phyloP scores from a whole-genome alignment of 92 coral and sea anemone species.

The Meandrina meandrites region DNA sequence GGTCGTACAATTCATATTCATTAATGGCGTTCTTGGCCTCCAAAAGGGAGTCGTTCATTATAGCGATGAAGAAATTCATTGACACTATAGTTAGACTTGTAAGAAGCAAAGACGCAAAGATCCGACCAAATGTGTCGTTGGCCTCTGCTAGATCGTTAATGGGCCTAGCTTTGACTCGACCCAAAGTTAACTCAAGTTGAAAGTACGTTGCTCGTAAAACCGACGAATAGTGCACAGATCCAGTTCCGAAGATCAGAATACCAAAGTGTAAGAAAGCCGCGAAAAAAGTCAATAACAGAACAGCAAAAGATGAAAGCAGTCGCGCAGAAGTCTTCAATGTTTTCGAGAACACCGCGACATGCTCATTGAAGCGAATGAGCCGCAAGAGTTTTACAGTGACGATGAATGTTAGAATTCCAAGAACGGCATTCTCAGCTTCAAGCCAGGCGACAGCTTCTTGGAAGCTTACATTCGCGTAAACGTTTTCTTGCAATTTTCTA shows the following conservation, averaged over 20 bases:
- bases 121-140: slow-evolving; percentile 55
- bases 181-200: slow-evolving; percentile 58
- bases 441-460: slow-evolving; percentile 55
- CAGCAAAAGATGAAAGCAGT: slow-evolving; percentile 51
- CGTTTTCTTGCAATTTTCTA: slow-evolving; percentile 54
- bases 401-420: slow-evolving; percentile 65
- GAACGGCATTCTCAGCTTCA: slow-evolving; percentile 67
- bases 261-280: slow-evolving; percentile 58
- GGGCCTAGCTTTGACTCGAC: slow-evolving; percentile 53
- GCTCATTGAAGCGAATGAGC: slow-evolving; percentile 71
- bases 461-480: slow-evolving; percentile 68
- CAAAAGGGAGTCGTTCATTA: slow-evolving; percentile 59
- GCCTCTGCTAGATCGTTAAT: slow-evolving; percentile 51
- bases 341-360: slow-evolving; percentile 56
- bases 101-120: slow-evolving; percentile 49
- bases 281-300: slow-evolving; percentile 44
- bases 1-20: slow-evolving; percentile 14
- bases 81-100: slow-evolving; percentile 46
- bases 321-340: slow-evolving; percentile 52
- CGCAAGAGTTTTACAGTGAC: slow-evolving; percentile 68
- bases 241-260: slow-evolving; percentile 55
- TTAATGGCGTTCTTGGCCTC: slow-evolving; percentile 53
- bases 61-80: slow-evolving; percentile 73
- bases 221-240: slow-evolving; percentile 52
- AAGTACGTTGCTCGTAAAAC: slow-evolving; percentile 44